Evolutionary conservation across 2,888 invertebrate genomes (phyloP).

Genomic region (Aelia acuminata): DNA sequence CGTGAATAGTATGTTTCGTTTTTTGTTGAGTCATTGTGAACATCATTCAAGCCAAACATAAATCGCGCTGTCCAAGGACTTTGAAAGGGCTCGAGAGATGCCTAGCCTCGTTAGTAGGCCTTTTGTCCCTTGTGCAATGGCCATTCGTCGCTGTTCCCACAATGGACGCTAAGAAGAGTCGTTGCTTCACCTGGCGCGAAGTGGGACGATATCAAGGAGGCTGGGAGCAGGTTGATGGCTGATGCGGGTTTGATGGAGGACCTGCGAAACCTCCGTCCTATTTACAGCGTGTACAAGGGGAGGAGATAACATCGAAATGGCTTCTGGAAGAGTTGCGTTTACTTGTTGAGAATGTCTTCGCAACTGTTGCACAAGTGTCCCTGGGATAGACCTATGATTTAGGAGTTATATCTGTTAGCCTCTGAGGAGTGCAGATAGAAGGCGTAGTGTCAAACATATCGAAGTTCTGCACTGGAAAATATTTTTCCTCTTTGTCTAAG

Average conservation of each 20-base stretch:
- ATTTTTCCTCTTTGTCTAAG: not conserved
- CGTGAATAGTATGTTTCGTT: no score
- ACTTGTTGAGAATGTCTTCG: constrained; percentile 19
- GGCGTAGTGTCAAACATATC: not conserved
- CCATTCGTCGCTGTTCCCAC: not conserved
- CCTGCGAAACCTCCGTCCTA: constrained; percentile 30
- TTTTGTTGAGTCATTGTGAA: no score
- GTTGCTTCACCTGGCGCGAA: not conserved
- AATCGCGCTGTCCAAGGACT: not conserved
- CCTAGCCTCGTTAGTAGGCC: not conserved
- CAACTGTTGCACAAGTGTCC: constrained; percentile 2
- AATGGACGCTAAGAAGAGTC: constrained; percentile 2
- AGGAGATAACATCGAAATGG: not conserved
- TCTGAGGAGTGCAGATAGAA: not conserved
- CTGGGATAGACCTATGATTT: not conserved
- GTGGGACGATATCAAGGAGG: not conserved
- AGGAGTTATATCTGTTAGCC: not conserved
- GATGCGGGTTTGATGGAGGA: constrained; percentile 35
- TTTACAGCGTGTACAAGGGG: not conserved
- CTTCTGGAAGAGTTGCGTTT: constrained; percentile 27
- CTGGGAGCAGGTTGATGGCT: not conserved
- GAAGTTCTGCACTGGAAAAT: not conserved
- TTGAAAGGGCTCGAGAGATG: not conserved
- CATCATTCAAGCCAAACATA: no score
- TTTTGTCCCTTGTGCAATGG: not conserved